Evolutionary conservation across 2,888 invertebrate genomes (phyloP).

Genomic region (Timema podura): DNA sequence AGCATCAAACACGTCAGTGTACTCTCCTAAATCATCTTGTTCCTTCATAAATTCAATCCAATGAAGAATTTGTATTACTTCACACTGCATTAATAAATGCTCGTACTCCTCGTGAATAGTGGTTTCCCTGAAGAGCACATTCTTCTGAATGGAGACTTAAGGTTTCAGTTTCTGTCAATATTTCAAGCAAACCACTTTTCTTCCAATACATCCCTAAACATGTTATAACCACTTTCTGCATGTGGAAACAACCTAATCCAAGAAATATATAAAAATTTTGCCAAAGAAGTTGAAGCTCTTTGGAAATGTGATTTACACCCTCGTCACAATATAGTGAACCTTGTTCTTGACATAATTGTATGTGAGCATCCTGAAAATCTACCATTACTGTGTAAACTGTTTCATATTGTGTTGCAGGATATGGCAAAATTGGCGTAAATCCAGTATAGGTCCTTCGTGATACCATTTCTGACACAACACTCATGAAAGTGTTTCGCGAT

Average conservation of each 20-base stretch:
- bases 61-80: not conserved
- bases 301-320: not conserved
- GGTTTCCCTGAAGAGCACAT: not conserved
- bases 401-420: constrained; percentile 9
- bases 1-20: not conserved
- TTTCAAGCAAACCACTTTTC: not conserved
- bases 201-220: not conserved
- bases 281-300: not conserved
- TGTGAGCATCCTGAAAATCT: not conserved
- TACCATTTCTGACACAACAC: not conserved
- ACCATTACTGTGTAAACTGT: not conserved
- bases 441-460: not conserved
- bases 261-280: not conserved
- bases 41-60: not conserved
- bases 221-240: not conserved
- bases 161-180: not conserved
- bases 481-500: not conserved
- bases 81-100: not conserved
- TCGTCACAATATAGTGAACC: not conserved
- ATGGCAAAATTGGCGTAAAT: not conserved
- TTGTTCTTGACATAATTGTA: not conserved
- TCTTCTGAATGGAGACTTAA: not conserved
- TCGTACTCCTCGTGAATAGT: not conserved
- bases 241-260: not conserved
- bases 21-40: not conserved